Evolutionary conservation across 2,113 vertebrate genomes (phyloP).

Genomic region (Mustelus asterias): DNA sequence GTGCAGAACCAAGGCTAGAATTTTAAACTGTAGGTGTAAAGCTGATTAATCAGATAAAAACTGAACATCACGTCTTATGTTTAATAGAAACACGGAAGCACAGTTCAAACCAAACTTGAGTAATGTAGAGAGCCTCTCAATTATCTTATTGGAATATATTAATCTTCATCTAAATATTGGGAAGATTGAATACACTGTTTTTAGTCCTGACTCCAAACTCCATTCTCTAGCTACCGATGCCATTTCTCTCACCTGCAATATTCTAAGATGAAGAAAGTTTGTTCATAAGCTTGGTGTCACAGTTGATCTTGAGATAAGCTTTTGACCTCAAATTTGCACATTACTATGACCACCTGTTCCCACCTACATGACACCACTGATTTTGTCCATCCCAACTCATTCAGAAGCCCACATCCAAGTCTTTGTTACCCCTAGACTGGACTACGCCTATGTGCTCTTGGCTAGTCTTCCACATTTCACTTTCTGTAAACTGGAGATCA

Average conservation of each 20-base stretch:
- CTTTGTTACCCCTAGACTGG: not conserved
- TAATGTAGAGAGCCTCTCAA: not conserved
- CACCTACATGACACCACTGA: not conserved
- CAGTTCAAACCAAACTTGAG: not conserved
- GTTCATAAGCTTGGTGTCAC: not conserved
- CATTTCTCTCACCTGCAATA: not conserved
- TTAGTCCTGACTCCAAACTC: not conserved
- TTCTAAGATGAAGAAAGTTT: not conserved
- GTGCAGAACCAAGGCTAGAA: not conserved
- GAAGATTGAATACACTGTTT: not conserved
- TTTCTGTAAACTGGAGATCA: not conserved
- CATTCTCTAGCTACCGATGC: not conserved
- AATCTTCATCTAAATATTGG: not conserved
- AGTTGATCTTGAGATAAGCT: not conserved
- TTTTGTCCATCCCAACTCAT: not conserved
- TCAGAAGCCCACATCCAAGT: not conserved
- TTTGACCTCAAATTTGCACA: not conserved
- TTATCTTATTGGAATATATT: not conserved
- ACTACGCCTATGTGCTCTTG: not conserved
- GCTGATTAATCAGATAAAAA: not conserved
- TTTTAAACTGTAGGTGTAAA: not conserved
- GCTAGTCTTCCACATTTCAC: not conserved
- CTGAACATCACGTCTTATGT: not conserved
- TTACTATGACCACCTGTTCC: not conserved
- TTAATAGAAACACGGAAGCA: not conserved